Percentiles rank a stretch among this genome's conserved stretches.
Conservation (phyloP, 2,113 vertebrate genomes). For the Periophthalmus modestus region DNA sequence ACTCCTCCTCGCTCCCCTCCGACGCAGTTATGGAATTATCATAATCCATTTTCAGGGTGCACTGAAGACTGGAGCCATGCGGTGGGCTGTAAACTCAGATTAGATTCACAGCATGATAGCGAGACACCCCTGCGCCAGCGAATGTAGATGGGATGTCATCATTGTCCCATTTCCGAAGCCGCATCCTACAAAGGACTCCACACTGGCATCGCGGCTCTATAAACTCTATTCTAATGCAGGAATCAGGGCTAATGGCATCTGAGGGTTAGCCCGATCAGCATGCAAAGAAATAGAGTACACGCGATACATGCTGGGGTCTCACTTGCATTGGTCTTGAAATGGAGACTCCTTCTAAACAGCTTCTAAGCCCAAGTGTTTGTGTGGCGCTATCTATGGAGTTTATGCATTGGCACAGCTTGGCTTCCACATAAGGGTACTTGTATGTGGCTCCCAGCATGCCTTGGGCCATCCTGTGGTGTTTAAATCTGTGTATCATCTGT, state of each 20-base stretch:
- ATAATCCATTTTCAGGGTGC: conserved; percentile 67
- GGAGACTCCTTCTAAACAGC: conserved; percentile 13
- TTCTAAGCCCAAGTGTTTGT: conserved; percentile 21
- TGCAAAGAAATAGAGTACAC: conserved; percentile 3
- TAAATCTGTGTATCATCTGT: conserved; percentile 69
- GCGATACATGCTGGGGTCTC: neutral
- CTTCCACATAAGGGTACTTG: conserved; percentile 41
- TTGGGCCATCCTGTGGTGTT: conserved; percentile 63
- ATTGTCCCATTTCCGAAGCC: conserved; percentile 13
- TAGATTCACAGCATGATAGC: conserved; percentile 61
- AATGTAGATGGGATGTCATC: conserved; percentile 28
- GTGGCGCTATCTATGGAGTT: conserved; percentile 20
- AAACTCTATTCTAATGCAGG: conserved; percentile 5
- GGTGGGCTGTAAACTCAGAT: conserved; percentile 64
- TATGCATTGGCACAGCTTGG: conserved; percentile 37
- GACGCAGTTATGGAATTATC: conserved; percentile 58
- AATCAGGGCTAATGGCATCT: neutral
- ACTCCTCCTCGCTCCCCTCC: conserved; percentile 28
- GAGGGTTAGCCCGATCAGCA: neutral
- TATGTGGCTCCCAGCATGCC: conserved; percentile 59
- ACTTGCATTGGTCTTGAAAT: conserved; percentile 13
- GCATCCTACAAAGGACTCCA: conserved; percentile 32
- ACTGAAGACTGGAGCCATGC: conserved; percentile 38
- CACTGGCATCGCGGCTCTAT: neutral
- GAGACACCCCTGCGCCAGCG: conserved; percentile 39